Conservation (phyloP, 2,113 vertebrate species). For the Corvus cornix region DNA sequence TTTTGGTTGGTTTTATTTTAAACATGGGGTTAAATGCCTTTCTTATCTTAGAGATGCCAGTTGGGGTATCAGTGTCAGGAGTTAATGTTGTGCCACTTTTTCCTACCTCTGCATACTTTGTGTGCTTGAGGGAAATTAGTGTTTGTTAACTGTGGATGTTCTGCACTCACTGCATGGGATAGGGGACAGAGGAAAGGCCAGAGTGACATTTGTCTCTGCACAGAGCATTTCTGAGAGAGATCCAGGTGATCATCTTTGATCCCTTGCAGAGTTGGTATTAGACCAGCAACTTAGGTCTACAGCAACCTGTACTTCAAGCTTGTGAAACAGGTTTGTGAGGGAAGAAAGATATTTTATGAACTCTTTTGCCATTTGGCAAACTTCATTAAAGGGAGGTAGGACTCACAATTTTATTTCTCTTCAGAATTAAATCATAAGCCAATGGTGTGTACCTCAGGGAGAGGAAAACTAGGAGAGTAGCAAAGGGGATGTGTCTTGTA, state of each 20-base stretch:
- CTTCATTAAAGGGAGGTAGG: too few relatives aligned
- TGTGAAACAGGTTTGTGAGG: neutral
- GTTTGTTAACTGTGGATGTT: neutral
- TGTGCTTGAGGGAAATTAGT: neutral
- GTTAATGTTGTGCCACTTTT: neutral
- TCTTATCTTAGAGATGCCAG: neutral
- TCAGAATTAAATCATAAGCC: neutral
- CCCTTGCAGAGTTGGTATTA: neutral
- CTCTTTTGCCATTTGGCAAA: neutral
- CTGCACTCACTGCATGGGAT: neutral
- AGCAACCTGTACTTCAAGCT: neutral
- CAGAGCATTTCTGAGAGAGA: neutral
- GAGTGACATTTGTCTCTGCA: neutral
- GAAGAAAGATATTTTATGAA: neutral
- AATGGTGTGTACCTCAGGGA: neutral
- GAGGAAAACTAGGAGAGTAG: neutral
- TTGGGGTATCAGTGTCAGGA: neutral
- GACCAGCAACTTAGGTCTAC: neutral
- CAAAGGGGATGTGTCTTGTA: neutral
- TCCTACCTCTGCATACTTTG: neutral
- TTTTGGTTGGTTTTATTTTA: neutral
- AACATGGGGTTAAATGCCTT: neutral
- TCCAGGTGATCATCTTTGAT: neutral
- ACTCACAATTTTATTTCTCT: neutral
- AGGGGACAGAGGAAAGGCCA: neutral